Conservation (phyloP, 1,140 invertebrate genomes). For the Thereuonema tuberculata region DNA sequence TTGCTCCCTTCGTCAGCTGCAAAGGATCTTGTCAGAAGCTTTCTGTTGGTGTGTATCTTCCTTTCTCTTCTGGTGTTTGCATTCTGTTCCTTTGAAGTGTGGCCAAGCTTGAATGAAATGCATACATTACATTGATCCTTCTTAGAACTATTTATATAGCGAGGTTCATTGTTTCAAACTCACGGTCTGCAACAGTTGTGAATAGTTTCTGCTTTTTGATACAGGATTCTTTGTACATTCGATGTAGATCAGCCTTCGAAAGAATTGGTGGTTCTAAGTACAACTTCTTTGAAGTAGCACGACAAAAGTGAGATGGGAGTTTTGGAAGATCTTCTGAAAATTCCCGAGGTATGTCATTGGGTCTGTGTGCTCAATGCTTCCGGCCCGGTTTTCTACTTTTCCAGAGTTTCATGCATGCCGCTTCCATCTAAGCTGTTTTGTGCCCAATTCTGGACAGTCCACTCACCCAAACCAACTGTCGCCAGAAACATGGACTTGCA, state of each 20-base stretch:
- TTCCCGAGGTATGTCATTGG: background rate
- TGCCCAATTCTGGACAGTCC: slow-evolving; percentile 13
- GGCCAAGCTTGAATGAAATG: slow-evolving; percentile 23
- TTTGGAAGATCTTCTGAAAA: slow-evolving; percentile 7
- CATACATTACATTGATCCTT: slow-evolving; percentile 31
- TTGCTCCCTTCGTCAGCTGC: slow-evolving; percentile 8
- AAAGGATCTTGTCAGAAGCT: slow-evolving; percentile 19
- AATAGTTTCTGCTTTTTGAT: background rate
- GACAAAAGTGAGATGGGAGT: slow-evolving; percentile 4
- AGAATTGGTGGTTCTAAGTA: slow-evolving; percentile 5
- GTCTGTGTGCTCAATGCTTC: background rate
- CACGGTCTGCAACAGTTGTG: background rate
- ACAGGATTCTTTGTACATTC: background rate
- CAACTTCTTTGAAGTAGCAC: background rate
- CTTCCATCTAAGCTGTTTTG: slow-evolving; percentile 8
- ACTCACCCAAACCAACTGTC: slow-evolving; percentile 22
- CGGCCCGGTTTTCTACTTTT: background rate
- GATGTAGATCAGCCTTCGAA: background rate
- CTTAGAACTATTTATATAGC: slow-evolving; percentile 24
- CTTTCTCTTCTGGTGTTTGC: no score
- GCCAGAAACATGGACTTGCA: slow-evolving; percentile 27
- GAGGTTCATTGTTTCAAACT: background rate
- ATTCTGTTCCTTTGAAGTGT: slow-evolving; percentile 19
- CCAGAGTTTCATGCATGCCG: slow-evolving; percentile 2
- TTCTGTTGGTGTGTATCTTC: slow-evolving; percentile 26